phyloP scores from a whole-genome alignment of 2,888 invertebrate genomes.

The Steinernema carpocapsae region DNA sequence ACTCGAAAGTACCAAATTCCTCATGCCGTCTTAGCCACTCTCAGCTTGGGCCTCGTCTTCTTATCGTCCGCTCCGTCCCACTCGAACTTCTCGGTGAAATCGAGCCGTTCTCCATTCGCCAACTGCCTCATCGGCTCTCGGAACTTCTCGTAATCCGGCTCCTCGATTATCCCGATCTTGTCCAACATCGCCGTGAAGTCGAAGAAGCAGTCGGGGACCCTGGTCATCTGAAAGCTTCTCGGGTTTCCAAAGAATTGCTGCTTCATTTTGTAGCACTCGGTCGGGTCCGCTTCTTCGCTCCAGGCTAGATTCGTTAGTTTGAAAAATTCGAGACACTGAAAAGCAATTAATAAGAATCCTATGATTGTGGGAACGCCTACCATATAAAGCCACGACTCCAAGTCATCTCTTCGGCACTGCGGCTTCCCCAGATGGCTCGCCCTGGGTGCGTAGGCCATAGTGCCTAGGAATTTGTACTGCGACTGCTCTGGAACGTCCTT shows the following conservation, averaged over 20 bases:
- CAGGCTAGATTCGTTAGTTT: background rate
- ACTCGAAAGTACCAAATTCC: too few relatives aligned
- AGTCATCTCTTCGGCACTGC: slow-evolving; percentile 56
- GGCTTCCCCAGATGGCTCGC: background rate
- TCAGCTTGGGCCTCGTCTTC: background rate
- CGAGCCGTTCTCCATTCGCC: background rate
- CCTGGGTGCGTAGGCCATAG: background rate
- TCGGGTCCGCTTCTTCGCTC: background rate
- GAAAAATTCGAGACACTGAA: background rate
- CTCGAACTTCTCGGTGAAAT: background rate
- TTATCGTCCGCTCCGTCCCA: background rate
- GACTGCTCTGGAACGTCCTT: background rate
- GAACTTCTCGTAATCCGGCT: slow-evolving; percentile 3
- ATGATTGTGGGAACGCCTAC: background rate
- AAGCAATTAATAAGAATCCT: background rate
- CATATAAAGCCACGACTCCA: slow-evolving; percentile 58
- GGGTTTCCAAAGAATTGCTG: background rate
- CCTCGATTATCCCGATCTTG: background rate
- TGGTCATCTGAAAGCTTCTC: background rate
- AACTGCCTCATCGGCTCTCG: background rate
- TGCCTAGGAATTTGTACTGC: background rate
- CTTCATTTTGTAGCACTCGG: background rate
- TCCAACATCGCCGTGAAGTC: background rate
- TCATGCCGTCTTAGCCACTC: too few relatives aligned
- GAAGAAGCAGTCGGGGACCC: background rate